Evolutionary conservation across 2,113 vertebrate species (phyloP).

Genomic region (Crocuta crocuta): DNA sequence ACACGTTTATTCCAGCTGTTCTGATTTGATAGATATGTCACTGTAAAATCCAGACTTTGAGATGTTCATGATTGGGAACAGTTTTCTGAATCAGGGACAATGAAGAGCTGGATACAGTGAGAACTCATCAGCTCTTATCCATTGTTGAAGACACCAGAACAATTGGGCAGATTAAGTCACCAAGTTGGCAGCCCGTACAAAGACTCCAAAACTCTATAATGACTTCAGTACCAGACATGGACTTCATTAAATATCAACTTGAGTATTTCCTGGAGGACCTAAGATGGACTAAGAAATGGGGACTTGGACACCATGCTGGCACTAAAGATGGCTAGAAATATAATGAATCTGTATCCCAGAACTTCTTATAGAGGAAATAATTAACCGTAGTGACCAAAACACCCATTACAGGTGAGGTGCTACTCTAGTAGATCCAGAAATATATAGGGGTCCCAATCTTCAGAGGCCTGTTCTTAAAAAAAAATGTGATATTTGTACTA

Average conservation of each 20-base stretch:
- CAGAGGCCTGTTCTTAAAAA: background rate
- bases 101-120: background rate
- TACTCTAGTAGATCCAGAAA: background rate
- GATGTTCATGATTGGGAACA: background rate
- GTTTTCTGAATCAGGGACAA: background rate
- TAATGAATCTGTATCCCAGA: background rate
- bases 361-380: background rate
- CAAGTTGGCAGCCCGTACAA: background rate
- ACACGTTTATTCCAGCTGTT: background rate
- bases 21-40: background rate
- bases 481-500: background rate
- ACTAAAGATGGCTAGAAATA: background rate
- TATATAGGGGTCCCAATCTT: background rate
- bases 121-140: background rate
- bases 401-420: background rate
- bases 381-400: background rate
- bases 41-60: background rate
- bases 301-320: background rate
- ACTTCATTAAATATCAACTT: background rate
- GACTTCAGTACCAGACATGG: background rate
- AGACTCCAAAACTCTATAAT: background rate
- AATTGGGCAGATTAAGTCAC: background rate
- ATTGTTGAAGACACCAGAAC: background rate
- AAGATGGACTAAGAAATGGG: background rate
- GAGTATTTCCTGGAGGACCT: background rate